Conservation (phyloP, 2,888 invertebrate genomes). For the Melipona bicolor region DNA sequence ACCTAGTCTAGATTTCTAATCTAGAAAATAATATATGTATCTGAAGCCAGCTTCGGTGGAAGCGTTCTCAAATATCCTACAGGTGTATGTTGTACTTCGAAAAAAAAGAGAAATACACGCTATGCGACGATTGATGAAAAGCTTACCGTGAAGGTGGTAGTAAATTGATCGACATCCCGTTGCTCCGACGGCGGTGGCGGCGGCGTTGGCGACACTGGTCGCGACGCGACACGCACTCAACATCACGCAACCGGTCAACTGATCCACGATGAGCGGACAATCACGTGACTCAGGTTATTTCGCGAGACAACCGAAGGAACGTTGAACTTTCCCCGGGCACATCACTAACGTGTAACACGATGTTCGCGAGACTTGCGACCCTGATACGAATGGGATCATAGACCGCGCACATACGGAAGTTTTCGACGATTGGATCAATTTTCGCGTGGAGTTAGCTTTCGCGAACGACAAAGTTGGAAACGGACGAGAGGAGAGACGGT, state of each 20-base stretch:
- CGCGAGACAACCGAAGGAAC: constrained; percentile 34
- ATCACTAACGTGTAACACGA: constrained; percentile 53
- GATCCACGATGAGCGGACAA: constrained; percentile 47
- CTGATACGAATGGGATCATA: no score
- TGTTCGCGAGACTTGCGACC: neutral
- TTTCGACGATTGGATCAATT: no score
- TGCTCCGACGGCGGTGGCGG: constrained; percentile 32
- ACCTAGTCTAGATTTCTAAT: no score
- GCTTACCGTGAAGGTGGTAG: constrained; percentile 59
- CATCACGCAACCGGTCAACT: constrained; percentile 55
- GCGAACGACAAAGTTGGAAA: neutral
- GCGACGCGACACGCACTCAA: constrained; percentile 59
- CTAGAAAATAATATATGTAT: no score
- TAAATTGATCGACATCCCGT: neutral
- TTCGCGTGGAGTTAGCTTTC: neutral
- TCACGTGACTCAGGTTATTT: constrained; percentile 57
- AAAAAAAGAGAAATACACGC: no score
- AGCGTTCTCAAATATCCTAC: no score
- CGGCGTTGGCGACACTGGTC: constrained; percentile 28
- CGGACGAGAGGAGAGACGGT: neutral
- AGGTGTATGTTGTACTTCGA: no score
- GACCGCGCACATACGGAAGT: neutral
- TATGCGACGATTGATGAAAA: neutral
- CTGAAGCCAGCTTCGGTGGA: no score
- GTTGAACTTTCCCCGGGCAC: constrained; percentile 52